Conservation (phyloP, 92 coral and sea anemone genomes). For the Zoanthus sociatus region DNA sequence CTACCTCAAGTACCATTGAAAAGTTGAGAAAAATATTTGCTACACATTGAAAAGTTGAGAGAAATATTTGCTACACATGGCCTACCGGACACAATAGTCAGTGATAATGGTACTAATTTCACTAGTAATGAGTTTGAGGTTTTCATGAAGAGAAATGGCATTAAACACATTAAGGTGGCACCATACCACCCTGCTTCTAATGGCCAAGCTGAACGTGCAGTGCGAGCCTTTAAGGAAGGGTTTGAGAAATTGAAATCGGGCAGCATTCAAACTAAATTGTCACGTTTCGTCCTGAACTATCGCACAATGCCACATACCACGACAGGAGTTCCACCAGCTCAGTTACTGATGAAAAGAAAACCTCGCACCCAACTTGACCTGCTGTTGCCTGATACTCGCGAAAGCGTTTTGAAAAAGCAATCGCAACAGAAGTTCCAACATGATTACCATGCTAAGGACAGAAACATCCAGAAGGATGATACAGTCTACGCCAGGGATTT, state of each 20-base stretch:
- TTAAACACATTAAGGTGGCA: conserved; percentile 56
- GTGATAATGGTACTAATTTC: too few species aligned
- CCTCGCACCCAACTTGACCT: conserved; percentile 64
- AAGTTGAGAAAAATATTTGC: too few species aligned
- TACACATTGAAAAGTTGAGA: too few species aligned
- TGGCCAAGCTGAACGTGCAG: conserved; percentile 66
- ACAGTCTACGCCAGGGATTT: conserved; percentile 59
- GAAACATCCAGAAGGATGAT: conserved; percentile 52
- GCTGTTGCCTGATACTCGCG: conserved; percentile 54
- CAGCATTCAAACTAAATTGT: conserved; percentile 56
- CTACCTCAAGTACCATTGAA: too few species aligned
- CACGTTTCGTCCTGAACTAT: conserved; percentile 61
- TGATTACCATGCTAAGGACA: conserved; percentile 70
- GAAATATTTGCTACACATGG: too few species aligned
- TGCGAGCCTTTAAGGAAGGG: conserved; percentile 58
- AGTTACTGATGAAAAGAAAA: conserved; percentile 59
- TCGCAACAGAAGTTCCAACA: conserved; percentile 67
- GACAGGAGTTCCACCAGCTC: conserved; percentile 75
- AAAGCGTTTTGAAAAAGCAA: conserved; percentile 57
- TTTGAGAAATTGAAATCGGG: conserved; percentile 64
- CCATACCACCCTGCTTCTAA: conserved; percentile 70
- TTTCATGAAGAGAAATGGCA: conserved; percentile 59
- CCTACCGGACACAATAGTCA: too few species aligned
- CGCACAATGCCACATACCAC: conserved; percentile 56
- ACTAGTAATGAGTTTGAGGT: conserved; percentile 33